Conservation (phyloP, 1,140 invertebrate genomes). For the Lanistes nyassanus region DNA sequence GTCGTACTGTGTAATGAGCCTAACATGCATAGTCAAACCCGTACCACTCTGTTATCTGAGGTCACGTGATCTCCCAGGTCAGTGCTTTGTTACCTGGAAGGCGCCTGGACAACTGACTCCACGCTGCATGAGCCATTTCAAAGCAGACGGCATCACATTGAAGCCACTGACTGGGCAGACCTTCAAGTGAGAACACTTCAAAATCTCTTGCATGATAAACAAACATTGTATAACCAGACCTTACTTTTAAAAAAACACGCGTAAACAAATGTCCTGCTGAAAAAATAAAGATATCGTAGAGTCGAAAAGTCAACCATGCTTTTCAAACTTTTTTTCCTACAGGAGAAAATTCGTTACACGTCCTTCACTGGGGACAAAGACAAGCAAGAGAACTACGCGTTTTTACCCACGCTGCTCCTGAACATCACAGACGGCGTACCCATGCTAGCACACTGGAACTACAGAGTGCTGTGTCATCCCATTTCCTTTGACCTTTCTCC, state of each 20-base stretch:
- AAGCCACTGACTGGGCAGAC: constrained; percentile 44
- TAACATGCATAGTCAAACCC: too few species aligned
- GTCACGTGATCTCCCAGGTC: constrained; percentile 45
- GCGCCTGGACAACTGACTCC: constrained; percentile 33
- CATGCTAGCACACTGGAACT: constrained; percentile 55
- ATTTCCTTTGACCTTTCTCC: constrained; percentile 33
- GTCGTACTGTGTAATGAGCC: constrained; percentile 35
- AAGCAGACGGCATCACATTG: constrained; percentile 50
- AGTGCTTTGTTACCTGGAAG: constrained; percentile 34
- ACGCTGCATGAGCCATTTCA: constrained; percentile 47
- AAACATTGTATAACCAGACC: too few species aligned
- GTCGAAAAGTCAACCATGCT: too few species aligned
- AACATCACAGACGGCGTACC: constrained; percentile 38
- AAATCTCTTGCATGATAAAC: not conserved
- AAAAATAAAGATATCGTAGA: too few species aligned
- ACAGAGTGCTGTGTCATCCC: constrained; percentile 57
- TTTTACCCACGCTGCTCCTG: constrained; percentile 45
- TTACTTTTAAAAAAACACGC: too few species aligned
- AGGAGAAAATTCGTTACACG: constrained; percentile 42
- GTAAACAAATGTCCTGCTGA: too few species aligned
- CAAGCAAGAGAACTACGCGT: constrained; percentile 41
- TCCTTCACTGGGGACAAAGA: constrained; percentile 43
- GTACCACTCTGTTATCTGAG: too few species aligned
- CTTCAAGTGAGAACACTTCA: constrained; percentile 31
- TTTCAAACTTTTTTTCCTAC: not conserved